Evolutionary conservation across 2,888 invertebrate genomes (phyloP), one percentile per base, ranked within the genome.

Genomic region (Amiota mariae): DNA sequence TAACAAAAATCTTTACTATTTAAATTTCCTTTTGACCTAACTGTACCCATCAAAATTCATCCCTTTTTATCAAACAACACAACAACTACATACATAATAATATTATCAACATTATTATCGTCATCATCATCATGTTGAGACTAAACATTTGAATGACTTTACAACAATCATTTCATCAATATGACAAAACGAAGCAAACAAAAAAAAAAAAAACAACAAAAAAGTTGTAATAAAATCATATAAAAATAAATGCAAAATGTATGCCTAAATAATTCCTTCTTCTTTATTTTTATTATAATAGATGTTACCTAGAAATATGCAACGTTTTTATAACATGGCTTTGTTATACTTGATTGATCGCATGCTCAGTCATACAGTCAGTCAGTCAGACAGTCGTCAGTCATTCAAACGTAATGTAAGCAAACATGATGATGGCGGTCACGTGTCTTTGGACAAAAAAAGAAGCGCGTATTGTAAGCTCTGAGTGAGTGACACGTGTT

Each of bases 351-450:
- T 88, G 88, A 88, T 88, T 89, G 88, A 87, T 87, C 88, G 84
- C 77, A 64, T 36, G 36, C 36, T 36, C 76, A 77, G 76, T 76
- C 75, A 72, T 74, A 79, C 81, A 79, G 82, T 83, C 81, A 81
- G 78, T 76, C 83, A 81, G 80, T 47, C 70, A 71, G 18, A 61
- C 61, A 61, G 20, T 61, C 54, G 36, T 8, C 85, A 85, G 78
- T 71, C 78, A 82, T 86, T 77, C 78, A 80, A 75, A 84, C 81
- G 86, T 81, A 85, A 87, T 87, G 89, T 88, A 88, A 87, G 87
- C 88, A 89, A 89, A 89, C 88, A 89, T 13, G 48, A 49, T 89
- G 85, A 89, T 88, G 89, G 89, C 84, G 88, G 88, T 89, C 88
- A 89, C 89, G 89, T 89, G 89, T 77, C 89, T 71, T 70, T 75